A percentile compares a stretch with the other conserved stretches of the same genome.
Evolutionary conservation across 1,140 invertebrate species (phyloP).

Genomic region (Tetramorium parvispinum): DNA sequence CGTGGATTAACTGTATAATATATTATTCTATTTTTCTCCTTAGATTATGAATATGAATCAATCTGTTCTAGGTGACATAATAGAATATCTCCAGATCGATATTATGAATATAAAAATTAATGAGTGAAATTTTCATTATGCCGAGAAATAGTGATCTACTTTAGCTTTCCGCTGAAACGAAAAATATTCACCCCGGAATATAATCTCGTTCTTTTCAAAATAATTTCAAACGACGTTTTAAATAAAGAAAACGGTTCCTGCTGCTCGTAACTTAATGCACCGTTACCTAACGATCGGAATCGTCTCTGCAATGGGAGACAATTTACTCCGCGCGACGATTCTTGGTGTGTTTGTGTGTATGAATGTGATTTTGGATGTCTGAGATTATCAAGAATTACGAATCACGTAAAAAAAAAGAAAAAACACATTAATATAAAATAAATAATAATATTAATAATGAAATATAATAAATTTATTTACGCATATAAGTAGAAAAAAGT

Average conservation of each 20-base stretch:
- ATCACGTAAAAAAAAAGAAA: neutral
- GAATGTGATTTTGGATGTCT: neutral
- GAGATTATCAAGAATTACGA: neutral
- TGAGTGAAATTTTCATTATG: neutral
- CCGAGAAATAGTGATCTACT: neutral
- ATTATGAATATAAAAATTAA: neutral
- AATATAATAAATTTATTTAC: neutral
- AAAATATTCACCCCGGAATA: neutral
- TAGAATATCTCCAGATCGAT: neutral
- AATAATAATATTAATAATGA: neutral
- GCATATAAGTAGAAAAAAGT: neutral
- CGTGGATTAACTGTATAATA: neutral
- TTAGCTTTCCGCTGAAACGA: neutral
- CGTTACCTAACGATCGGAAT: conserved; percentile 25
- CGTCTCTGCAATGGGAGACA: neutral
- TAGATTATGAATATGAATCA: neutral
- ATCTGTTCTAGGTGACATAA: neutral
- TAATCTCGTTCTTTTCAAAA: neutral
- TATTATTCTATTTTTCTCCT: neutral
- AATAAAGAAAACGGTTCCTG: neutral
- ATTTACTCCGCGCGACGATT: neutral
- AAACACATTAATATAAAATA: neutral
- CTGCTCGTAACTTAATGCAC: conserved; percentile 14
- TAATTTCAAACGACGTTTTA: neutral
- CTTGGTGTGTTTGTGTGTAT: neutral